Conservation (phyloP, 2,113 vertebrate species). For the Oxyura jamaicensis region DNA sequence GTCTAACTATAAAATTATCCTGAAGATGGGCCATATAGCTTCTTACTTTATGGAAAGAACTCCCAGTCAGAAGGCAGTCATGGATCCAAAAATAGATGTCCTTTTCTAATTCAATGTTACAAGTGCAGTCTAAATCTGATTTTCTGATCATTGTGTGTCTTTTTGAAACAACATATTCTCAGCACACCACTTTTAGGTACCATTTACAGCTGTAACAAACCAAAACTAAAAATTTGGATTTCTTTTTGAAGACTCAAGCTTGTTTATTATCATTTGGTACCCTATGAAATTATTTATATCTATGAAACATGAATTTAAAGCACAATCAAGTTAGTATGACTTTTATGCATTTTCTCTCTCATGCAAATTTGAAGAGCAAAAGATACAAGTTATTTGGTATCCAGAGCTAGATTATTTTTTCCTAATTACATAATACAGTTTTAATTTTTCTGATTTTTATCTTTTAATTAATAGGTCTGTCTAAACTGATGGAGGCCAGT, state of each 20-base stretch:
- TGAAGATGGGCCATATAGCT: neutral
- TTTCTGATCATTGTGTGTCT: neutral
- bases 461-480: slow-evolving; percentile 71
- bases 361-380: neutral
- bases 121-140: neutral
- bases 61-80: neutral
- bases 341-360: neutral
- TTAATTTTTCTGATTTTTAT: slow-evolving; percentile 11
- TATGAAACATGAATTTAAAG: neutral
- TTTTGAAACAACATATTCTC: neutral
- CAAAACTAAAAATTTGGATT: neutral
- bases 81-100: neutral
- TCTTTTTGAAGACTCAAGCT: neutral
- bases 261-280: neutral
- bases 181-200: neutral
- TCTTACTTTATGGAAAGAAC: neutral
- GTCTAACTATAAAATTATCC: too few relatives aligned
- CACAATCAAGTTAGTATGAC: neutral
- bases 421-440: too few relatives aligned
- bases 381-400: neutral
- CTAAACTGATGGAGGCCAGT: slow-evolving; percentile 88
- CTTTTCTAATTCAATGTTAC: neutral
- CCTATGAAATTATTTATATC: neutral
- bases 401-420: neutral
- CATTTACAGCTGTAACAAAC: neutral